Evolutionary conservation across 1,140 invertebrate species (phyloP), one percentile per base, ranked within the genome.

Genomic region (Sinonovacula constricta): DNA sequence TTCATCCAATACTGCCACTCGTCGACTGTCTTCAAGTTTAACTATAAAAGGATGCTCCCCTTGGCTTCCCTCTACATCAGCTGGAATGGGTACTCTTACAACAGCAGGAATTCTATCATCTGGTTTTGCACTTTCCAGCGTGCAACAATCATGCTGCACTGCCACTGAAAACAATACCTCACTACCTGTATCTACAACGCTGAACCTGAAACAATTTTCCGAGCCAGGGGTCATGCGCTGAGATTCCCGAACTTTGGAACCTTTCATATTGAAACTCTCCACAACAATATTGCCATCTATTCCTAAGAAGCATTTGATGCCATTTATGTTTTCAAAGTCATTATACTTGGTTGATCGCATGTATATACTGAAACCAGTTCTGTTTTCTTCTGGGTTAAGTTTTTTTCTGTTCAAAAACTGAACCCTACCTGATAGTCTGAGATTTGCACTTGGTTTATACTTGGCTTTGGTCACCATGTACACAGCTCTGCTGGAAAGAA

Each of bases 1-100:
- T 79, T 89, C 88, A 82, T 89, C 88, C 74, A 89, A 76, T 18
- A 89, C 72, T 39, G 82, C 87, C 59, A 82, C 78, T 76, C 88
- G 79, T 34, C 84, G 86, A 53, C 83, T 85, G 66, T 89, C 88
- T 59, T 87, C 87, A 60, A 87, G 66, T 56, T 86, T 87, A 4
- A 89, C 66, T 39, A 89, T 86, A 79, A 87, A 86, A 3, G 88
- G 88, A 70, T 84, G 82, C 39, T 84, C 81, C n/a, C 83, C 84
- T 22, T 83, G 72, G 24, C 57, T n/a, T 15, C 76, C 62, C 0
- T 75, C 81, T 12, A 86, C 45, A 10, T 81, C 63, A 10, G 57
- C 30, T 28, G 87, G 84, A 10, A 89, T 57, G 1, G 71, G 39
- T 1, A 87, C 82, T n/a, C 53, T 81, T 10, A 89, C 62, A 53